phyloP scores from a whole-genome alignment of 2,888 invertebrate genomes.

The Sminthurinus aureus region DNA sequence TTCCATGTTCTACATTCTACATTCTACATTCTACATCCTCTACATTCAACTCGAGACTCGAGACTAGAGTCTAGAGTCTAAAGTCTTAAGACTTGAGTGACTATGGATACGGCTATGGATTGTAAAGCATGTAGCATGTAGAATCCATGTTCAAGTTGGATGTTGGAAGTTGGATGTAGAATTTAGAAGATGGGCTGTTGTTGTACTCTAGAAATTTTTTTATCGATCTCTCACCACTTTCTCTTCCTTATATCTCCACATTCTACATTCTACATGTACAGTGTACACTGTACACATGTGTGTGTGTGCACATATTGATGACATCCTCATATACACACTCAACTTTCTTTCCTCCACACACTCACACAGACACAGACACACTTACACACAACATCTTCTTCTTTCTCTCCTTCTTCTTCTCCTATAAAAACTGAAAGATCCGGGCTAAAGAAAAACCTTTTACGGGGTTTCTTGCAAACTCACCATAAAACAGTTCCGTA shows the following conservation, averaged over 20 bases:
- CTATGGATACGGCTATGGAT: too few relatives aligned
- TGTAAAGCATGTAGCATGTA: not conserved
- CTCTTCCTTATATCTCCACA: not conserved
- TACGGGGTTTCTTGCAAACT: constrained; percentile 20
- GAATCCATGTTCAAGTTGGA: not conserved
- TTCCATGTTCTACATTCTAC: too few relatives aligned
- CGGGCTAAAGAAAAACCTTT: constrained; percentile 2
- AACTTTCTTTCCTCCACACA: not conserved
- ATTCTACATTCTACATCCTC: too few relatives aligned
- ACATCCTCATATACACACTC: constrained; percentile 14
- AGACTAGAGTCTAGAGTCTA: too few relatives aligned
- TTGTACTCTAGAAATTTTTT: not conserved
- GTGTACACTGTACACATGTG: too few relatives aligned
- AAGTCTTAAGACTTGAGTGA: too few relatives aligned
- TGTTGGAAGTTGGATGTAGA: not conserved
- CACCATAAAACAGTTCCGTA: constrained; percentile 14
- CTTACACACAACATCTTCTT: not conserved
- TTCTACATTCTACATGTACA: too few relatives aligned
- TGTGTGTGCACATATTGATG: constrained; percentile 27
- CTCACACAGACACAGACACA: not conserved
- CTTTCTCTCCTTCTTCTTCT: not conserved
- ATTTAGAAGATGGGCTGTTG: not conserved
- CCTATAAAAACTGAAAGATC: constrained; percentile 10
- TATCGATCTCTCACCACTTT: constrained; percentile 26
- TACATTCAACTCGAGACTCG: too few relatives aligned